These are phyloP conservation scores for Ceyx cyanopectus DNA, from an alignment of 2,113 vertebrate species.

Conservation along the genomic window DNA sequence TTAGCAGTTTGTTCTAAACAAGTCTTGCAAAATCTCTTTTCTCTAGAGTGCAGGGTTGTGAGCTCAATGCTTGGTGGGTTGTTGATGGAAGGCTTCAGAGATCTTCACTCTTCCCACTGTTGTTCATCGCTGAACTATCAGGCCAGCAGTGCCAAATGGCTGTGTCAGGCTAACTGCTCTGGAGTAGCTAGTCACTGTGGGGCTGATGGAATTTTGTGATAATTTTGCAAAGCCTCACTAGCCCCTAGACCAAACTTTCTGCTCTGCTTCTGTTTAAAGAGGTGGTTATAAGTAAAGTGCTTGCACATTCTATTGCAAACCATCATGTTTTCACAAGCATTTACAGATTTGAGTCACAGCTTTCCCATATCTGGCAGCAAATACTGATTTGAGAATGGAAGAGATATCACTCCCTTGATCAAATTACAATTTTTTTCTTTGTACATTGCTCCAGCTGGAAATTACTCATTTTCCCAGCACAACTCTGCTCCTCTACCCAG, in stretches of 20 bases:
- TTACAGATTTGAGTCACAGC: slow-evolving; percentile 55
- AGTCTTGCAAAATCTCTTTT: not conserved
- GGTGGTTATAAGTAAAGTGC: not conserved
- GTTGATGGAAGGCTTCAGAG: not conserved
- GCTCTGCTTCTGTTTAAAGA: not conserved
- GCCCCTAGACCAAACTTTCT: not conserved
- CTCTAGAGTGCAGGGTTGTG: not conserved
- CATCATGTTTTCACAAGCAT: slow-evolving; percentile 43
- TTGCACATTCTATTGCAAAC: slow-evolving; percentile 12
- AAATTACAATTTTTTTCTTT: slow-evolving; percentile 13
- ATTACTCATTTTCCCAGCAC: slow-evolving; percentile 47
- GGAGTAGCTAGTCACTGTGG: not conserved
- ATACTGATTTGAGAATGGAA: not conserved
- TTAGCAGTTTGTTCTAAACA: not conserved
- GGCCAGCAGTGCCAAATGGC: not conserved
- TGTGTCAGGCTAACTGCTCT: not conserved
- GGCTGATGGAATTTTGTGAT: not conserved
- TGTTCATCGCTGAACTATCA: not conserved
- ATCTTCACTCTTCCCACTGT: not conserved
- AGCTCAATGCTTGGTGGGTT: not conserved
- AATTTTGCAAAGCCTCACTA: not conserved
- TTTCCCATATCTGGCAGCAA: slow-evolving; percentile 52
- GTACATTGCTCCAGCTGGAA: not conserved
- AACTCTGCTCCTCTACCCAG: slow-evolving; percentile 40
- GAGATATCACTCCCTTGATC: slow-evolving; percentile 19